Base-by-base conservation (phyloP, 2,888 invertebrate species). In the Sminthurides aquaticus region DNA sequence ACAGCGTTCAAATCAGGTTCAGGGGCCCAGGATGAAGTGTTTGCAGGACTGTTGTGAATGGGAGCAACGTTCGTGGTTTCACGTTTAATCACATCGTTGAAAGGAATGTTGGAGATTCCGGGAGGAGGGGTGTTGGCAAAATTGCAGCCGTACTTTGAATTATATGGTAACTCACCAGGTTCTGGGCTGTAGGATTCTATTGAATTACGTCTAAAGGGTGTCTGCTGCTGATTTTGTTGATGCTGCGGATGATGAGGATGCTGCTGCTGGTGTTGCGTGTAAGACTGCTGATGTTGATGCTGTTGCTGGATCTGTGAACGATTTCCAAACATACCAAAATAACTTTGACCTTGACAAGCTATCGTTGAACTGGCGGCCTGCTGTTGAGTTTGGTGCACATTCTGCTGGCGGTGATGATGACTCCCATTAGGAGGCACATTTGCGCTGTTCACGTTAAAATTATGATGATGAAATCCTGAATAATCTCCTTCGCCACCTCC, bases 131-230 rank as follows among this genome's bases (percentile, higher is more conserved):
- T 34, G 5, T 5, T 11, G 15, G 43, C 5, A 15, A 11, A 34
- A 34, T 61, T 61, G 67, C 29, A 57, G 62, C 20, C 20, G 66
- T 71, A 71, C 43, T 71, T 71, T 20, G 66, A 60, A 57, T 65
- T 64, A 57, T 73, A 74, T 48, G 67, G 64, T 61, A 69, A 68
- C 57, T 71, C 72, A 68, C 72, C 71, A 22, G 71, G 69, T 65
- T 74, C 74, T 3, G 73, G 67, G 67, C 72, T 73, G 58, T 65
- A 74, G 3, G 74, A 74, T 60, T 74, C 74, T 43, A 74, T 73
- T 18, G 74, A 74, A 48, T 74, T 74, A 59, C 74, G 67, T 64
- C 74, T 49, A 43, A 69, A 62, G 8, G 72, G 70, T 22, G 68
- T 57, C 58, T 65, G 60, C n/a, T 67, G 62, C 18, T 48, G 25